These are phyloP conservation scores for Scomber japonicus DNA, from an alignment of 2,113 vertebrate species.

Conservation along the genomic window DNA sequence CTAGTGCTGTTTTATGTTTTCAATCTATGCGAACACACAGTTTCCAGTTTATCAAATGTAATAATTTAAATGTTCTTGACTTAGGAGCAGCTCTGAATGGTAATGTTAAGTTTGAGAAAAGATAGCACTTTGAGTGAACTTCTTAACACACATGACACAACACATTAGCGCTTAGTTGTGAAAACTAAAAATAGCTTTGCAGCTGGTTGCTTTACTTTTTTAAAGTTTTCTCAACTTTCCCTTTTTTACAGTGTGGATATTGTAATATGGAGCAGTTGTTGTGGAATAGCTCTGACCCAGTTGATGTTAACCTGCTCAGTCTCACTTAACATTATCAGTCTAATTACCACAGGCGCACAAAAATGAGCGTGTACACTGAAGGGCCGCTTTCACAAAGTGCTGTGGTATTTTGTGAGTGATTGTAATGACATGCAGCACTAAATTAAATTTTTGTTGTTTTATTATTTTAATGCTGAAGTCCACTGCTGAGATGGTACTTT, in stretches of 20 bases:
- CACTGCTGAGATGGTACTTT: not conserved
- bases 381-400: slow-evolving; percentile 60
- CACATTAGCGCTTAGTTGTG: no score
- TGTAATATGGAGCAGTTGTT: not conserved
- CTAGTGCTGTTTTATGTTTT: no score
- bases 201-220: no score
- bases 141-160: no score
- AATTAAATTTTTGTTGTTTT: slow-evolving; percentile 28
- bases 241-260: not conserved
- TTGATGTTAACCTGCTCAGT: slow-evolving; percentile 16
- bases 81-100: no score
- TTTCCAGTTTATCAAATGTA: no score
- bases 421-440: slow-evolving; percentile 44
- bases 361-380: slow-evolving; percentile 38
- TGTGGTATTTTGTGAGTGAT: slow-evolving; percentile 72
- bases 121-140: no score
- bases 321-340: slow-evolving; percentile 66
- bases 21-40: no score
- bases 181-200: no score
- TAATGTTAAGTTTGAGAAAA: no score
- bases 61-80: no score
- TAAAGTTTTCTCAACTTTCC: no score
- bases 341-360: slow-evolving; percentile 69
- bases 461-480: not conserved
- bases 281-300: not conserved